phyloP scores from a whole-genome alignment of 2,113 vertebrate species.

The Crocuta crocuta region DNA sequence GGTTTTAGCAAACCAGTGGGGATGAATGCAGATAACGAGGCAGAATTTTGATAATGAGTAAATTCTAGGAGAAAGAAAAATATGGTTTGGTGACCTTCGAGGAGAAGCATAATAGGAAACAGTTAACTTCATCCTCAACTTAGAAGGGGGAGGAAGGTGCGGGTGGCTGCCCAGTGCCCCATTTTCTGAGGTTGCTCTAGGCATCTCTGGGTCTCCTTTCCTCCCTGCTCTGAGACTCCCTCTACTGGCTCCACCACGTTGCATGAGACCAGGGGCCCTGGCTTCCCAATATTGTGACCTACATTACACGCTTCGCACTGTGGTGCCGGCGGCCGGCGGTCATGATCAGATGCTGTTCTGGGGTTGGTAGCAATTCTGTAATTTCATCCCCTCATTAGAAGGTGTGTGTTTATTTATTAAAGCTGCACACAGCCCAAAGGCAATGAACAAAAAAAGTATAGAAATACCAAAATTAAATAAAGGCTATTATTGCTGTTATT shows the following conservation, averaged over 20 bases:
- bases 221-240: no score
- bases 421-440: constrained; percentile 78
- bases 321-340: background rate
- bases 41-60: background rate
- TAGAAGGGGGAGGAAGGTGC: constrained; percentile 38
- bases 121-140: background rate
- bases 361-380: constrained; percentile 67
- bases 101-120: background rate
- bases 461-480: constrained; percentile 82
- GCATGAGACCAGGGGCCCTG: background rate
- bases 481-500: constrained; percentile 77
- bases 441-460: constrained; percentile 71
- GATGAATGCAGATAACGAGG: background rate
- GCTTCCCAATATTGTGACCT: constrained; percentile 38
- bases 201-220: background rate
- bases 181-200: constrained; percentile 21
- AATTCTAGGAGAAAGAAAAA: background rate
- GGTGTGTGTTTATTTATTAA: constrained; percentile 81
- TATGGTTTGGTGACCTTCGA: background rate
- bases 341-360: constrained; percentile 36
- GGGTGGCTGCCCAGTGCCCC: background rate
- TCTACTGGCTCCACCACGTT: background rate
- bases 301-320: constrained; percentile 51
- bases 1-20: background rate
- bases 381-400: constrained; percentile 80